A percentile compares a stretch with the other conserved stretches of the same genome.
phyloP scores from a whole-genome alignment of 2,888 invertebrate genomes.

The Hesperia comma region DNA sequence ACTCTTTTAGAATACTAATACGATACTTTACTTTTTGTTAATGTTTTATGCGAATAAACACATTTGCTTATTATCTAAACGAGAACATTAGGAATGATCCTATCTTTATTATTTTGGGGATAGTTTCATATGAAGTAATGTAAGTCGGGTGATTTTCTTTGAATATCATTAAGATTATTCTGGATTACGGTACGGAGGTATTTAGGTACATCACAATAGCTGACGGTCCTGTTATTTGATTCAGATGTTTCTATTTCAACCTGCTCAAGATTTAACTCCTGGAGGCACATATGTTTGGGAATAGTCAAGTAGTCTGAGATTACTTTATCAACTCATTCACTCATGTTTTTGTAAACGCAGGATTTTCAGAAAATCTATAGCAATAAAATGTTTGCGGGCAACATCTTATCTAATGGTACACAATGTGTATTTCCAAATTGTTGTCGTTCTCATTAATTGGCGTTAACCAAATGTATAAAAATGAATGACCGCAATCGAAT shows the following conservation, averaged over 20 bases:
- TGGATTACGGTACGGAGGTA: too few species aligned
- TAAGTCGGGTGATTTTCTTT: neutral
- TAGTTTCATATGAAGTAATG: neutral
- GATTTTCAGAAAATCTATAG: too few species aligned
- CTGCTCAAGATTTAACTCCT: neutral
- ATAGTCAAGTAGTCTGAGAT: too few species aligned
- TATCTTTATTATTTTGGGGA: slow-evolving; percentile 18
- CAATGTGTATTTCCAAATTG: neutral
- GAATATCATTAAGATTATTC: neutral
- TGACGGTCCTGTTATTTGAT: too few species aligned
- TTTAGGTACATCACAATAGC: too few species aligned
- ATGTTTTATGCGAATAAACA: slow-evolving; percentile 42
- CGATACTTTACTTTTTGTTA: slow-evolving; percentile 60
- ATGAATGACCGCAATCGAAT: slow-evolving; percentile 28
- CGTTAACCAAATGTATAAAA: slow-evolving; percentile 20
- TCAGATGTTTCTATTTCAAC: neutral
- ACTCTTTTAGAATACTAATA: slow-evolving; percentile 72
- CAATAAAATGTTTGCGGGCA: too few species aligned
- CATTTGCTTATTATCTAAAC: slow-evolving; percentile 35
- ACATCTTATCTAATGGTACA: neutral
- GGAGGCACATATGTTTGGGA: too few species aligned
- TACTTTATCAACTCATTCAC: too few species aligned
- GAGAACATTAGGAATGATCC: slow-evolving; percentile 30
- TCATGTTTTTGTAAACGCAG: too few species aligned
- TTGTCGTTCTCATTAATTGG: slow-evolving; percentile 3